A percentile compares a stretch with the other conserved stretches of the same genome.
phyloP scores from a whole-genome alignment of 64 coral and sea anemone genomes.

The Hydrozoanthus tunicans region DNA sequence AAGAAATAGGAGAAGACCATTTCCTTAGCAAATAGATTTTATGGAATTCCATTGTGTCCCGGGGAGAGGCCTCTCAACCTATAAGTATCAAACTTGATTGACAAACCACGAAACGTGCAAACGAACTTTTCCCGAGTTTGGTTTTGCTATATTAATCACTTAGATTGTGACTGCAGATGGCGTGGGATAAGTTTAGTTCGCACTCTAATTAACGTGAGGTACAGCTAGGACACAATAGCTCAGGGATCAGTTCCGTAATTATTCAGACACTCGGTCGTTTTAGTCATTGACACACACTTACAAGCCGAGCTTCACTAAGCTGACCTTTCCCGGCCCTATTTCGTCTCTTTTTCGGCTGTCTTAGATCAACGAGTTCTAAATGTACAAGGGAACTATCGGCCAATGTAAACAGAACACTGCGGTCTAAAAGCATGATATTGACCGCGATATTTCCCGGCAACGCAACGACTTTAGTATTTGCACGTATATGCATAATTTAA shows the following conservation, averaged over 20 bases:
- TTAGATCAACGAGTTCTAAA: neutral
- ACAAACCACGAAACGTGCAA: neutral
- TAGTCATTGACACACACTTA: slow-evolving; percentile 12
- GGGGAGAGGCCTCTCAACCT: slow-evolving; percentile 22
- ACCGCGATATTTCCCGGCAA: slow-evolving; percentile 21
- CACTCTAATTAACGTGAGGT: slow-evolving; percentile 25
- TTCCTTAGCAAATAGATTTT: slow-evolving; percentile 54
- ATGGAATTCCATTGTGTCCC: slow-evolving; percentile 47
- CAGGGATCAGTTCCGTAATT: neutral
- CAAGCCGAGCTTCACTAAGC: neutral
- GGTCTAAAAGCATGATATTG: slow-evolving; percentile 34
- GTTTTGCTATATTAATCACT: neutral
- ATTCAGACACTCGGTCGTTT: neutral
- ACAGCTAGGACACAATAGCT: neutral
- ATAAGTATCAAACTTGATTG: neutral
- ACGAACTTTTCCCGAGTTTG: neutral
- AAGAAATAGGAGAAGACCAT: slow-evolving; percentile 56
- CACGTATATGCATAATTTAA: slow-evolving; percentile 41
- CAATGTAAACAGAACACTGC: slow-evolving; percentile 29
- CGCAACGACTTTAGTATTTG: slow-evolving; percentile 23
- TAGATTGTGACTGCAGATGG: neutral
- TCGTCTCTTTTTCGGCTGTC: neutral
- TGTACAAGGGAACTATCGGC: neutral
- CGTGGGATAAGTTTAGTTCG: neutral
- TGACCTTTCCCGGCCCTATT: slow-evolving; percentile 18